Conservation (phyloP, 1,140 invertebrate genomes). For the Diabrotica virgifera region DNA sequence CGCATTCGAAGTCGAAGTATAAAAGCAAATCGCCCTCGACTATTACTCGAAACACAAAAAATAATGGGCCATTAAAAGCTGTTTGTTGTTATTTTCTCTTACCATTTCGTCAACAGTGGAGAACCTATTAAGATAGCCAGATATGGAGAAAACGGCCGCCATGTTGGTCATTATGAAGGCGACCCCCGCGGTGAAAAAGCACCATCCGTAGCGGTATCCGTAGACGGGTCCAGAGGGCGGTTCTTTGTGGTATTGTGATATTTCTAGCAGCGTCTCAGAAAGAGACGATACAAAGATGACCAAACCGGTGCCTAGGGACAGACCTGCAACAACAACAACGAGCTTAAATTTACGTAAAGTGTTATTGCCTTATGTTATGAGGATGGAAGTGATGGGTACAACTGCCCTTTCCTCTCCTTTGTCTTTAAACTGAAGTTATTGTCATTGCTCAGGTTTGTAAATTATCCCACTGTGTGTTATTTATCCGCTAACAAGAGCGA, state of each 20-base stretch:
- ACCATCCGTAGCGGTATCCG: slow-evolving; percentile 68
- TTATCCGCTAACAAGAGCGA: too few relatives aligned
- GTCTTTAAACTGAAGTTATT: slow-evolving; percentile 3
- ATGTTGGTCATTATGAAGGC: slow-evolving; percentile 66
- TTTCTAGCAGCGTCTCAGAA: slow-evolving; percentile 59
- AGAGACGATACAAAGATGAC: slow-evolving; percentile 63
- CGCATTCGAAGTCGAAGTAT: too few relatives aligned
- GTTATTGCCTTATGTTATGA: background rate
- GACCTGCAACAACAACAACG: slow-evolving; percentile 51
- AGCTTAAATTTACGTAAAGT: background rate
- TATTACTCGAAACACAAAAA: slow-evolving; percentile 13
- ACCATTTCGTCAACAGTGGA: slow-evolving; percentile 65
- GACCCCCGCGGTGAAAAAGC: slow-evolving; percentile 64
- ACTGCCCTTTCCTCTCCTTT: background rate
- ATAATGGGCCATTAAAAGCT: slow-evolving; percentile 13
- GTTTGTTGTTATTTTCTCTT: slow-evolving; percentile 30
- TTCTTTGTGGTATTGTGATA: slow-evolving; percentile 45
- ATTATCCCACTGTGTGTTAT: too few relatives aligned
- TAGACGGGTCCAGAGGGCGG: slow-evolving; percentile 45
- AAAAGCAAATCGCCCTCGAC: background rate
- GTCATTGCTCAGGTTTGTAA: background rate
- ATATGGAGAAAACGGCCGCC: slow-evolving; percentile 61
- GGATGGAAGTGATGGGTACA: background rate
- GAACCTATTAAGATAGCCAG: slow-evolving; percentile 62
- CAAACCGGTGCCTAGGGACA: slow-evolving; percentile 61